Base-by-base conservation (phyloP, 2,888 invertebrate species). In the Celastrina argiolus region DNA sequence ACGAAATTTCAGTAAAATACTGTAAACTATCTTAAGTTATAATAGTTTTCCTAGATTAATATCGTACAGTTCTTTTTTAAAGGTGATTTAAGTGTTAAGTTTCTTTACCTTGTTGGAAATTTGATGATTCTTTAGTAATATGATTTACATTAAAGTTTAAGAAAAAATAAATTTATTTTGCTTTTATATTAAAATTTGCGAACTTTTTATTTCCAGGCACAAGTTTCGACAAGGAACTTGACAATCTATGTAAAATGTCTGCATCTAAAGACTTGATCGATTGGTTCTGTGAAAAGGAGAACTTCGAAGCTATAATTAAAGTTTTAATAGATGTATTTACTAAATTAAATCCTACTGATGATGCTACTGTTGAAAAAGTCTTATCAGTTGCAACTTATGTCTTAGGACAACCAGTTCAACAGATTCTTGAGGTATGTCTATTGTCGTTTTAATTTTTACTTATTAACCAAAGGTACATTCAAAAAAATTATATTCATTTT, bases 61-160 rank as follows among this genome's bases (percentile, higher is more conserved):
- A 76, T 79, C 78, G 76, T 67, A 81, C 74, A 81, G 64, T 39
- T 39, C n/a, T 63, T 63, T 67, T 69, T 26, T 80, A 79, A 81
- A 69, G 84, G 84, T 82, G 81, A 82, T 81, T 82, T 81, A 78
- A 83, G 83, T 65, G 42, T 82, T 74, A 67, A 72, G 81, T 81
- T 80, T 74, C 58, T 76, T 78, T 75, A 76, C 78, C 74, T 75
- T 75, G 75, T 70, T 70, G 74, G 78, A 78, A 75, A 78, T 80
- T 78, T 85, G 86, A 85, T 79, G 85, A 82, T 74, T 80, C 86
- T 85, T 85, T 85, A 85, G 85, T 84, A 85, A 84, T 85, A 85
- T 85, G 85, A 85, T 83, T 81, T 80, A 76, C 67, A 2, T 64
- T n/a, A 41, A 10, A 58, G 36, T 28, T 1, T 10, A 26, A 36